Conservation (phyloP, 2,888 invertebrate species). For the Scaptomyza polygonia region DNA sequence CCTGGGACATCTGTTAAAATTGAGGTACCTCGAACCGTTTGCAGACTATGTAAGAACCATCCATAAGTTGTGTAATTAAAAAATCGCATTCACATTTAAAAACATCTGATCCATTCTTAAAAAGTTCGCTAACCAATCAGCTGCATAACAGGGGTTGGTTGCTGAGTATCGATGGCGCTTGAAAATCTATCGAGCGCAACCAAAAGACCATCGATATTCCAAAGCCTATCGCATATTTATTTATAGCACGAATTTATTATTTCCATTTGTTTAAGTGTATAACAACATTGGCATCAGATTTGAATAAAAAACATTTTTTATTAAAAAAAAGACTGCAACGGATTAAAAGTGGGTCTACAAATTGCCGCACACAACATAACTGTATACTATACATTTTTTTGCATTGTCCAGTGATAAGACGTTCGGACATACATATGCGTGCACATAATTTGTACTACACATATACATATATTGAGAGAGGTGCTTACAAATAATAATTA, state of each 20-base stretch:
- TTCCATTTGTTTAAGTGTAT: constrained; percentile 58
- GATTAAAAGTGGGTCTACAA: constrained; percentile 30
- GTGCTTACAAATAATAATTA: constrained; percentile 3
- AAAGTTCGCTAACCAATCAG: neutral
- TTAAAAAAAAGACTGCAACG: constrained; percentile 24
- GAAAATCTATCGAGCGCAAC: constrained; percentile 4
- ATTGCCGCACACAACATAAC: neutral
- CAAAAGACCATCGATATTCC: constrained; percentile 36
- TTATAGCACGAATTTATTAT: constrained; percentile 55
- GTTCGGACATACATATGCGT: constrained; percentile 6
- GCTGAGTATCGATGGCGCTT: constrained; percentile 20
- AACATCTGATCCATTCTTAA: too few relatives aligned
- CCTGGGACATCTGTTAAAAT: too few relatives aligned
- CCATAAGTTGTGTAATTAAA: too few relatives aligned
- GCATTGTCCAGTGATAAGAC: constrained; percentile 43
- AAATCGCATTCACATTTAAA: neutral
- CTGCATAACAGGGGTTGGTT: neutral
- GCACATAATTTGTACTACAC: constrained; percentile 11
- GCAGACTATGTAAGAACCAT: too few relatives aligned
- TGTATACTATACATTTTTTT: constrained; percentile 14
- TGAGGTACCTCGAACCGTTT: too few relatives aligned
- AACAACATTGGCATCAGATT: constrained; percentile 36
- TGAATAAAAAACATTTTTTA: constrained; percentile 15
- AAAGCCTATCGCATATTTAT: constrained; percentile 46
- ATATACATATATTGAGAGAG: constrained; percentile 1